Evolutionary conservation across 1,140 invertebrate species (phyloP), one percentile per base, ranked within the genome.

Genomic region (Lasaia peninsularis): DNA sequence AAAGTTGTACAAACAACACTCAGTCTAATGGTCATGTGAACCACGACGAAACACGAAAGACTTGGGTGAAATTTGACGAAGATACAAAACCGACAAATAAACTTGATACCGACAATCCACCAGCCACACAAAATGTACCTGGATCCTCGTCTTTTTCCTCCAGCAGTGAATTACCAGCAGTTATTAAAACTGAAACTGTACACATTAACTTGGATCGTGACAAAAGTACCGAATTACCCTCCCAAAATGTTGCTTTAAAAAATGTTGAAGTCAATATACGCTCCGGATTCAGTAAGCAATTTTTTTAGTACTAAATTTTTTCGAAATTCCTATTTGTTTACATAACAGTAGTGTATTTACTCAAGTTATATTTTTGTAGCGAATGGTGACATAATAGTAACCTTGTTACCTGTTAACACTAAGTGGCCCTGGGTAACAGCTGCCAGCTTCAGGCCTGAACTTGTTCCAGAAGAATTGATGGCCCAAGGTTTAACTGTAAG

Each of bases 401-500:
- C 96, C 12, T 84, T 98, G 21, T 88, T 98, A 64, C 97, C 97
- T 60, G 93, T 96, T 37, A 98, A 98, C 89, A 94, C 95, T 2
- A 93, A 92, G 73, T 96, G 95, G 92, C 96, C 96, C 49, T 98
- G 97, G 97, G 92, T 98, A 51, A 97, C 96, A 9, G 95, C 96
- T 63, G 96, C 97, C 54, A 92, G 93, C 82, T 98, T 98, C 89
- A 92, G 96, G 68, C 96, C 97, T 63, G 96, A 98, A 92, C 90
- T 98, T 60, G 96, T 98, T 52, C 97, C 97, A 56, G 96, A 98
- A 88, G 97, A 98, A 89, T 88, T 98, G 16, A 98, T 98, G 96
- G 96, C 96, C 53, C 95, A 96, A 90, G 95, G 95, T 31, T 88
- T 98, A 69, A 97, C 96, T 55, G 96, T 98, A 90, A 91, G 91